Percentiles rank a stretch among this genome's conserved stretches.
Conservation (phyloP, 2,888 invertebrate species). For the Apeira syringaria region DNA sequence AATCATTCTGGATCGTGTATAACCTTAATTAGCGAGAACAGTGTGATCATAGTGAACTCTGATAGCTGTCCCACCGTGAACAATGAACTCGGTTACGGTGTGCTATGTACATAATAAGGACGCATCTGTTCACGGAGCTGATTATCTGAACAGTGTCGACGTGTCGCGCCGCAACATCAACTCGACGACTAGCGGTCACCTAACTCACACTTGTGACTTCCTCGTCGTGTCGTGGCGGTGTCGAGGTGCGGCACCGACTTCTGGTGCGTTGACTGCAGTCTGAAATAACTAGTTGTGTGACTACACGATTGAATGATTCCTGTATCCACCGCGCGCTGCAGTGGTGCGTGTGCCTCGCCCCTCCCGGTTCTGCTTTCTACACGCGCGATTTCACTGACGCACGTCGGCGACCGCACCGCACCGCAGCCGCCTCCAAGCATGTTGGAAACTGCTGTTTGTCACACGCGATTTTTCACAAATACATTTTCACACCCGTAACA, state of each 20-base stretch:
- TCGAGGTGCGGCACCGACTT: conserved; percentile 29
- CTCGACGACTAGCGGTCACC: not conserved
- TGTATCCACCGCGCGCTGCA: conserved; percentile 36
- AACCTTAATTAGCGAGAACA: too few relatives aligned
- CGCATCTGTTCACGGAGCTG: too few relatives aligned
- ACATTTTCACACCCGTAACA: conserved; percentile 46
- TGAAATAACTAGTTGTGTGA: conserved; percentile 21
- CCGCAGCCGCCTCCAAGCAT: conserved; percentile 16
- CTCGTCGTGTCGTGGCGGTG: conserved; percentile 31
- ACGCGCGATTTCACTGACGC: conserved; percentile 80
- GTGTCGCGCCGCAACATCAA: too few relatives aligned
- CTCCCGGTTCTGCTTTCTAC: conserved; percentile 81
- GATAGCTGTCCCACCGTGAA: too few relatives aligned
- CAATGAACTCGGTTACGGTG: too few relatives aligned
- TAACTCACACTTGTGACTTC: conserved; percentile 23
- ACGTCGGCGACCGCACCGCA: conserved; percentile 40
- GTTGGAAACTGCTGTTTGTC: conserved; percentile 45
- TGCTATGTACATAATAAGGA: too few relatives aligned
- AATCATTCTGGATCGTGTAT: too few relatives aligned
- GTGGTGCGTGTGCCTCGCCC: conserved; percentile 64
- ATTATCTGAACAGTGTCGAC: too few relatives aligned
- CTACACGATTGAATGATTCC: conserved; percentile 41
- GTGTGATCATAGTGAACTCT: too few relatives aligned
- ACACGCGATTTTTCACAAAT: conserved; percentile 72
- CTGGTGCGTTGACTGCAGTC: conserved; percentile 16